Base-by-base conservation (phyloP, 2,797 vertebrate genomes). In the Thalassophryne amazonica region DNA sequence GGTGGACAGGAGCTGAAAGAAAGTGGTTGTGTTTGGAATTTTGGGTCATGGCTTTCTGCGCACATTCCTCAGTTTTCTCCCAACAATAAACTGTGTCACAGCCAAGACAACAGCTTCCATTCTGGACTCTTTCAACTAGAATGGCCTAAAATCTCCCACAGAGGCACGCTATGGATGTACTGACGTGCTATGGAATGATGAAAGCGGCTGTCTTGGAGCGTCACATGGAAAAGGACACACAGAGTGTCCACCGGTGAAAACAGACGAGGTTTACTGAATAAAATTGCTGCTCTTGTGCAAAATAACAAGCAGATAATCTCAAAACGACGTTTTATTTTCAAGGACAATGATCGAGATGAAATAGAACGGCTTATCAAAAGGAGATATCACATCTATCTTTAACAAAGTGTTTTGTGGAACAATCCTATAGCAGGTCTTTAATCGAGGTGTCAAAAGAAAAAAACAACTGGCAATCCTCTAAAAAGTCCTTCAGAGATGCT, bases 271-370 rank as follows among this genome's bases (percentile, higher is more conserved):
- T 46, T 28, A 23, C 19, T 35, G 33, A 63, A 67, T 16, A 53
- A 69, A 50, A 71, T n/a, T 22, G 39, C 25, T 46, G 61, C 50
- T 76, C 43, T 38, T 42, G 31, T 30, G 64, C 20, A 39, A 60
- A 80, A 73, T 34, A 72, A 70, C 0, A 6, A 45, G 17, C 40
- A 14, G 49, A 14, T 33, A 39, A 57, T 57, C 19, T 54, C 41
- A 51, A 79, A 74, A 86, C 38, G 39, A 27, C 54, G 69, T 81
- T 87, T 86, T 87, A 85, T 84, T 87, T 77, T 80, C 25, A 65
- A 63, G 36, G 64, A 33, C 15, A 5, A 7, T 49, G 17, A 61
- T 50, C 69, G 13, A 28, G 64, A 42, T 45, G 51, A 47, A 30
- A 60, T 21, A 62, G 63, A 71, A 61, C 18, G 17, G 23, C 17